Evolutionary conservation across 2,888 invertebrate species (phyloP).

Genomic region (Malthinus flaveolus): DNA sequence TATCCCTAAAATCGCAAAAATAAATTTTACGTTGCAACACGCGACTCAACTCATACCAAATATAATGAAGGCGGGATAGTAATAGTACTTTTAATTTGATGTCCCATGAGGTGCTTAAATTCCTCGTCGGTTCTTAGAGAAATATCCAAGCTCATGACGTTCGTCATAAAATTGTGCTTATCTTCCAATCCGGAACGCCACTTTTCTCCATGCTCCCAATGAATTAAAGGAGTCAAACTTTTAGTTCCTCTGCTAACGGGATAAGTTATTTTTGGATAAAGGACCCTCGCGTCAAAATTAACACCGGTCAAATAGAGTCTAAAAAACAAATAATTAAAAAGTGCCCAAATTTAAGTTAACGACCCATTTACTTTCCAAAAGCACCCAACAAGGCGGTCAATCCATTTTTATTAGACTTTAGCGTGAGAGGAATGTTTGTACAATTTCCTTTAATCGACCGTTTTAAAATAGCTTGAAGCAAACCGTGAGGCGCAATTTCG

Average conservation of each 20-base stretch:
- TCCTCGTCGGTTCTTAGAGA: slow-evolving; percentile 55
- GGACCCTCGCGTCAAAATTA: slow-evolving; percentile 71
- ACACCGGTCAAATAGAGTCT: slow-evolving; percentile 82
- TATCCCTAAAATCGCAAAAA: slow-evolving; percentile 36
- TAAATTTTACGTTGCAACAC: no score
- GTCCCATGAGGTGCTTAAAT: slow-evolving; percentile 47
- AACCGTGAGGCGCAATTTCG: slow-evolving; percentile 88
- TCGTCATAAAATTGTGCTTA: slow-evolving; percentile 45
- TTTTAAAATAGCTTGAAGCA: slow-evolving; percentile 84
- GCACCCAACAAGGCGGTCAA: slow-evolving; percentile 63
- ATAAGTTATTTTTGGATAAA: slow-evolving; percentile 77
- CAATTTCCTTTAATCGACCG: slow-evolving; percentile 73
- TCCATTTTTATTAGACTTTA: slow-evolving; percentile 68
- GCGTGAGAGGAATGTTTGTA: slow-evolving; percentile 75
- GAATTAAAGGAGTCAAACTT: slow-evolving; percentile 78
- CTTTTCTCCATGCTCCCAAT: slow-evolving; percentile 87
- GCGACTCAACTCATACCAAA: slow-evolving; percentile 38
- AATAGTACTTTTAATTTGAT: slow-evolving; percentile 48
- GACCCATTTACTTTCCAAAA: slow-evolving; percentile 63
- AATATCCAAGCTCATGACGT: slow-evolving; percentile 53
- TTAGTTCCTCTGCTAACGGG: slow-evolving; percentile 89
- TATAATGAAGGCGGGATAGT: slow-evolving; percentile 46
- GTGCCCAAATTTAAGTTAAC: background rate
- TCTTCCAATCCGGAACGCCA: slow-evolving; percentile 62
- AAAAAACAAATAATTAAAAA: slow-evolving; percentile 23